These are phyloP conservation scores for Rhinichthys osculus DNA, from an alignment of 2,797 vertebrate genomes.

Conservation along the genomic window DNA sequence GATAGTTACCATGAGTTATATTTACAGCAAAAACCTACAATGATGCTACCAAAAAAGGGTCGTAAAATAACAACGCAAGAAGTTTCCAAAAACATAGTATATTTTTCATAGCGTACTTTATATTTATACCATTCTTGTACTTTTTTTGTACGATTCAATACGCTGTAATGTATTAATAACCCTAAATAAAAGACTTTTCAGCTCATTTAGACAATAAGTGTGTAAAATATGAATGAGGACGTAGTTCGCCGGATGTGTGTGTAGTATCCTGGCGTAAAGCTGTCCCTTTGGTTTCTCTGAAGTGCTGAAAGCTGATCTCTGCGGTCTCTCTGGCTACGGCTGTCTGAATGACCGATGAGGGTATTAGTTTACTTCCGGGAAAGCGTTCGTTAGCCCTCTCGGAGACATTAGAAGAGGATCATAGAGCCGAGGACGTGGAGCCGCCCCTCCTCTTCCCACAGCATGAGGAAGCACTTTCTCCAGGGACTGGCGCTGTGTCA, in stretches of 20 bases:
- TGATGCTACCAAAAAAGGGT: background rate
- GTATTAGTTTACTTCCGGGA: slow-evolving; percentile 68
- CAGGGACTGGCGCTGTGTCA: background rate
- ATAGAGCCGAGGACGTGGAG: slow-evolving; percentile 71
- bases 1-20: background rate
- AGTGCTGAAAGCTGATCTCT: slow-evolving; percentile 56
- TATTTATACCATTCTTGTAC: background rate
- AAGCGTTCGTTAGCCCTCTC: slow-evolving; percentile 70
- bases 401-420: slow-evolving; percentile 66
- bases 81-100: background rate
- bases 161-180: background rate
- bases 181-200: background rate
- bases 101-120: too few species aligned
- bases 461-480: background rate
- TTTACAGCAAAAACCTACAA: too few species aligned
- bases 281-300: slow-evolving; percentile 35
- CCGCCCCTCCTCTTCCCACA: slow-evolving; percentile 12
- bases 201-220: background rate
- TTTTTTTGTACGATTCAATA: background rate
- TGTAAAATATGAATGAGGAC: slow-evolving; percentile 14
- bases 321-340: slow-evolving; percentile 42
- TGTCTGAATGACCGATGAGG: slow-evolving; percentile 49
- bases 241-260: too few species aligned
- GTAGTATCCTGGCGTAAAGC: background rate
- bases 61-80: background rate